Evolutionary conservation across 2,797 vertebrate species (phyloP).

Genomic region (Merluccius polli): DNA sequence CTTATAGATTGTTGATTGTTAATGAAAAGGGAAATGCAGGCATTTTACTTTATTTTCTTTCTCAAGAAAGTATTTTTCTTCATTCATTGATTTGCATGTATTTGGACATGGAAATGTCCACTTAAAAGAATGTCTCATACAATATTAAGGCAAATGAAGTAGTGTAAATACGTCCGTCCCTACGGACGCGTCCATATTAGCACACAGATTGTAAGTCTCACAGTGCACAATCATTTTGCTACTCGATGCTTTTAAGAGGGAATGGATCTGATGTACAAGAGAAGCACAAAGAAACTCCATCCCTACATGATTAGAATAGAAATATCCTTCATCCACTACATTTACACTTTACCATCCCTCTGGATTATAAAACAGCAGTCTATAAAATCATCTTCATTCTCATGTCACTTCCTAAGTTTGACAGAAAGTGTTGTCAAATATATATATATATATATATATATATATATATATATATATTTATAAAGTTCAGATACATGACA

Average conservation of each 20-base stretch:
- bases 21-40: constrained; percentile 59
- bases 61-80: constrained; percentile 14
- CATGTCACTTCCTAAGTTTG: constrained; percentile 51
- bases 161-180: constrained; percentile 56
- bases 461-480: background rate
- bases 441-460: constrained; percentile 33
- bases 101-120: constrained; percentile 43
- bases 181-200: constrained; percentile 36
- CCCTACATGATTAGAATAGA: constrained; percentile 22
- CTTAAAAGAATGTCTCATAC: constrained; percentile 63
- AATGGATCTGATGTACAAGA: constrained; percentile 29
- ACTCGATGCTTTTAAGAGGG: constrained; percentile 32
- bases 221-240: constrained; percentile 31
- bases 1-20: constrained; percentile 49
- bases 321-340: constrained; percentile 45
- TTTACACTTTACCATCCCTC: constrained; percentile 24
- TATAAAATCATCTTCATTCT: constrained; percentile 44
- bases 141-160: constrained; percentile 51
- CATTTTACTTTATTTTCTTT: constrained; percentile 21
- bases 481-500: background rate
- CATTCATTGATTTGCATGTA: constrained; percentile 46
- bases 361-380: constrained; percentile 38
- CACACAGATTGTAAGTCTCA: constrained; percentile 12
- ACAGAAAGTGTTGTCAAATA: constrained; percentile 55
- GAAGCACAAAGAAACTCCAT: constrained; percentile 14